Conservation (phyloP, 2,113 vertebrate species). For the Gnathonemus echidnorhynchus region DNA sequence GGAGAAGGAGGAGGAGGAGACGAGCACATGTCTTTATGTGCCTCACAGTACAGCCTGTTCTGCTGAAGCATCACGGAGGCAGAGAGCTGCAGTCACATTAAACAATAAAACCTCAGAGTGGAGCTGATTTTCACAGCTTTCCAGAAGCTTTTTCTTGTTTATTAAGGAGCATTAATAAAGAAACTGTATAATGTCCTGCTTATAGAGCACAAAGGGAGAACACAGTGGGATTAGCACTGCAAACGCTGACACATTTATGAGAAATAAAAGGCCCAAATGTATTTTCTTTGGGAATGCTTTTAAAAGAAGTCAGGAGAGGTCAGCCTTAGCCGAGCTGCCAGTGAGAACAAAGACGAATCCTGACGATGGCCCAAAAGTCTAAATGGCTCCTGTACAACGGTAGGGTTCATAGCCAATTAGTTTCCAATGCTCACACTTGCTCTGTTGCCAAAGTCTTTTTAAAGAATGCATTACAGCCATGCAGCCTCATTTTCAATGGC, state of each 20-base stretch:
- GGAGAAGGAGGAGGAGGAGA: neutral
- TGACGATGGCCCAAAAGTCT: neutral
- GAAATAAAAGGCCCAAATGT: conserved; percentile 21
- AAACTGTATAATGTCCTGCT: conserved; percentile 47
- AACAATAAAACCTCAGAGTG: conserved; percentile 56
- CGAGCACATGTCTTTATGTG: conserved; percentile 51
- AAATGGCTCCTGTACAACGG: conserved; percentile 17
- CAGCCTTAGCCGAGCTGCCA: conserved; percentile 20
- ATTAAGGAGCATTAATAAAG: conserved; percentile 55
- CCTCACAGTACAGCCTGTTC: conserved; percentile 57
- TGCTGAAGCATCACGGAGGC: conserved; percentile 55
- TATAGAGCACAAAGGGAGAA: conserved; percentile 40
- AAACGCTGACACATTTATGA: conserved; percentile 23
- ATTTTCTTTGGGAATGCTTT: conserved; percentile 9
- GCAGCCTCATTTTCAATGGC: conserved; percentile 28
- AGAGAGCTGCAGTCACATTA: conserved; percentile 56
- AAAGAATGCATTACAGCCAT: conserved; percentile 21
- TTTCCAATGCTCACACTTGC: conserved; percentile 30
- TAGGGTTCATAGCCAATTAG: conserved; percentile 33
- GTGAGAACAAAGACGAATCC: conserved; percentile 20
- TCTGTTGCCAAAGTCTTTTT: conserved; percentile 36
- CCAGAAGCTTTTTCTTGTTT: conserved; percentile 22
- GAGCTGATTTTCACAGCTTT: conserved; percentile 42
- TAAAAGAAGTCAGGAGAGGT: conserved; percentile 23
- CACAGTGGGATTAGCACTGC: neutral